Conservation (phyloP, 2,888 invertebrate genomes). For the Caradrina clavipalpis region DNA sequence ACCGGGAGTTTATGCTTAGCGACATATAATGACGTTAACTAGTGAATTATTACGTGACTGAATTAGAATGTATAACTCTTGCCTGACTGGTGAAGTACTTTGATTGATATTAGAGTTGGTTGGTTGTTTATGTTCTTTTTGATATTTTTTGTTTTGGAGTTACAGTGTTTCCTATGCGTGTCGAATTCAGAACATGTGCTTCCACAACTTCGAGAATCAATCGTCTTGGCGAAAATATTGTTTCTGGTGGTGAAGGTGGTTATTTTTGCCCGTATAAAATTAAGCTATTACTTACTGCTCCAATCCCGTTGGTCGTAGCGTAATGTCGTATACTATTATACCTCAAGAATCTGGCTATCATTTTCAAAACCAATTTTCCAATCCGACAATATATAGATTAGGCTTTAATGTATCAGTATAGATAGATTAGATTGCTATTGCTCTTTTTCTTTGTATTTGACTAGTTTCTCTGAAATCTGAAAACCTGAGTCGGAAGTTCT, state of each 20-base stretch:
- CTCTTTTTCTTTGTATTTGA: neutral
- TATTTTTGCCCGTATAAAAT: too few species aligned
- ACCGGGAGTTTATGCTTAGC: conserved; percentile 78
- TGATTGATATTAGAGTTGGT: conserved; percentile 48
- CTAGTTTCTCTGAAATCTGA: neutral
- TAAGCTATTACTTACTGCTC: too few species aligned
- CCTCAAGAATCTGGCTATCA: too few species aligned
- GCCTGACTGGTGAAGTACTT: conserved; percentile 41
- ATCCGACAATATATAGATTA: too few species aligned
- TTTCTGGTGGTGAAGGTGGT: too few species aligned
- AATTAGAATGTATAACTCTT: conserved; percentile 62
- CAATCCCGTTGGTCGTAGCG: too few species aligned
- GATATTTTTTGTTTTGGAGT: neutral
- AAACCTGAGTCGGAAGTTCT: neutral
- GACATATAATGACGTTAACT: conserved; percentile 76
- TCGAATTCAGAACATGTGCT: too few species aligned
- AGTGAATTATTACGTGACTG: conserved; percentile 74
- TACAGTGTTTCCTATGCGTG: neutral
- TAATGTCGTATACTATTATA: too few species aligned
- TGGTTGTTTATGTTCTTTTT: conserved; percentile 26
- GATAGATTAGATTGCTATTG: neutral
- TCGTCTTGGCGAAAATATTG: neutral
- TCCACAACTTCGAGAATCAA: neutral
- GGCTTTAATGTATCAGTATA: too few species aligned
- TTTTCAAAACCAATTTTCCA: too few species aligned